phyloP scores from a whole-genome alignment of 53 echinoderm and acorn worm species.

The Paracentrotus lividus region DNA sequence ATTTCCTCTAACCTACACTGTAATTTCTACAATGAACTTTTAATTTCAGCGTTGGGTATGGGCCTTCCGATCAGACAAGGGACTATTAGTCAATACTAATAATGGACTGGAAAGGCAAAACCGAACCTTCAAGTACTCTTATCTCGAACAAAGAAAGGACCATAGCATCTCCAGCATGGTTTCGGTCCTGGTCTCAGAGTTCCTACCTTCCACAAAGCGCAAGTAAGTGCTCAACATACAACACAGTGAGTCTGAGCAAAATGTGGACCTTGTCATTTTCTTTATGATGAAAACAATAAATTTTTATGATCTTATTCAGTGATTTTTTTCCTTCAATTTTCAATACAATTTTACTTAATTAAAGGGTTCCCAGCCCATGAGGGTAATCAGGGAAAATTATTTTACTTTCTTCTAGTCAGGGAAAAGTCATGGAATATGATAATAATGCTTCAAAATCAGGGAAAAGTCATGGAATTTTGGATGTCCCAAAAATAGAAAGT shows the following conservation, averaged over 20 bases:
- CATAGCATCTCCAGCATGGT: background rate
- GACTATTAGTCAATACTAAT: background rate
- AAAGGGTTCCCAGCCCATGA: background rate
- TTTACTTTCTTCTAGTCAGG: no score
- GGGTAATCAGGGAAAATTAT: no score
- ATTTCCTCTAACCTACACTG: background rate
- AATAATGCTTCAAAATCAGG: no score
- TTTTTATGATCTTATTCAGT: no score
- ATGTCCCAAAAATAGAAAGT: no score
- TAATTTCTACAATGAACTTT: no score
- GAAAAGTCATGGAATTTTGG: no score
- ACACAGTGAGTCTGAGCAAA: no score
- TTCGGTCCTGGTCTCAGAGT: background rate
- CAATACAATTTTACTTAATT: background rate
- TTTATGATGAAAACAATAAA: no score
- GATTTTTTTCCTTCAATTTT: no score
- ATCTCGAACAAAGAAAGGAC: background rate
- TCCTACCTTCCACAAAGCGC: background rate
- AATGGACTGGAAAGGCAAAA: background rate
- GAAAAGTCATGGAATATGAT: no score
- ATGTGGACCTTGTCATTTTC: no score
- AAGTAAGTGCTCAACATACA: background rate
- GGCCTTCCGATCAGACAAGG: background rate
- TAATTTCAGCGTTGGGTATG: conserved; percentile 8
- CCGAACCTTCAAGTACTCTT: background rate